Evolutionary conservation across 2,797 vertebrate species (phyloP), one percentile per base, ranked within the genome.

Genomic region (Arremon brunneinucha): DNA sequence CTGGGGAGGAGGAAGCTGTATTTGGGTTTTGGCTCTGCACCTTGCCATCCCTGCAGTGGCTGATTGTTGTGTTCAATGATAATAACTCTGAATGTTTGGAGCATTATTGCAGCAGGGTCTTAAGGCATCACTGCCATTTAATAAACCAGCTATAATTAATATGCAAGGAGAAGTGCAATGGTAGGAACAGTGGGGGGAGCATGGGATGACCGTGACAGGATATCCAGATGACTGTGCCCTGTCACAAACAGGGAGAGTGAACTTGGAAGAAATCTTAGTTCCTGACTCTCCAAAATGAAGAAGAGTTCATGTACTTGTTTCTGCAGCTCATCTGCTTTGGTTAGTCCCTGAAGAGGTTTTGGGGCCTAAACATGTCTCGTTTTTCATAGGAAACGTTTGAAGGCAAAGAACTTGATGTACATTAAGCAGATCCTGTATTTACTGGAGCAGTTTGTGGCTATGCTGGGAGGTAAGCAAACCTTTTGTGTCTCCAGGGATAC

Each of bases 371-470:
- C 13, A 4, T 37, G 3, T 60, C 12, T 88, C 3, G 4, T 79
- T 53, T 87, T 92, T 89, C 78, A 47, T 84, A 99, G 99, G 97
- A 99, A 98, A 96, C 97, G 98, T 84, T 96, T 99, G 94, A 99
- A 99, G 96, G 99, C 99, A 64, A 99, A 99, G 97, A 99, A 99
- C 95, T 95, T 99, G 96, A 99, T 99, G 99, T 99, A 99, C 94
- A 98, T 99, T 93, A 99, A 99, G 90, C 99, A 99, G 98, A 99
- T 99, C 90, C 96, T 99, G 74, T 99, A 99, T 96, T 97, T 99
- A 84, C 93, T 99, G 94, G 98, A 99, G 96, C 98, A 95, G 55
- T 98, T 99, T 44, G 98, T 99, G 92, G 95, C 96, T 8, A 92
- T 98, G 65, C 96, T 99, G 62, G 99, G 99, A 98, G 99, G 99